Evolutionary conservation across 2,888 invertebrate genomes (phyloP).

Genomic region (Heliconius ismenius): DNA sequence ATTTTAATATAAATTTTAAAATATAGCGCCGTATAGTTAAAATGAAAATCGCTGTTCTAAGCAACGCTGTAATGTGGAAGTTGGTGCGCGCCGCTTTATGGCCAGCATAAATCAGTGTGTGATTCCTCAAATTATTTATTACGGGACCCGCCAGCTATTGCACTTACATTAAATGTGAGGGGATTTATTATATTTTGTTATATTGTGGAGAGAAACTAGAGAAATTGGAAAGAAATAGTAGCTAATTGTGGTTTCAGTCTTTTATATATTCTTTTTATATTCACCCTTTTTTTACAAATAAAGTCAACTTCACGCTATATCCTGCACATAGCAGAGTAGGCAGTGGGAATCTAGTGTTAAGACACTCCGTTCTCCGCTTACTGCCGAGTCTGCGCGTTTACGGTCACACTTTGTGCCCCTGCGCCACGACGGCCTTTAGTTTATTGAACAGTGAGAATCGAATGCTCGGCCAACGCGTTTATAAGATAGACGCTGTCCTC

Average conservation of each 20-base stretch:
- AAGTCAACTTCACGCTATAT: too few relatives aligned
- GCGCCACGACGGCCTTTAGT: too few relatives aligned
- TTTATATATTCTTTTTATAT: not conserved
- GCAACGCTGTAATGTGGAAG: slow-evolving; percentile 43
- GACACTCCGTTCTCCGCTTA: too few relatives aligned
- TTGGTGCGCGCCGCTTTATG: slow-evolving; percentile 50
- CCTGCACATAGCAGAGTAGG: too few relatives aligned
- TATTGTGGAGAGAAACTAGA: not conserved
- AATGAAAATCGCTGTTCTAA: slow-evolving; percentile 38
- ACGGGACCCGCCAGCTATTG: slow-evolving; percentile 47
- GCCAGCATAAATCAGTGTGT: slow-evolving; percentile 50
- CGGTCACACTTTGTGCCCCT: too few relatives aligned
- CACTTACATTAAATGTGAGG: slow-evolving; percentile 37
- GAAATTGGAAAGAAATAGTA: not conserved
- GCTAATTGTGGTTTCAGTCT: not conserved
- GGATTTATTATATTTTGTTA: slow-evolving; percentile 37
- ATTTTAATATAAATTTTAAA: slow-evolving; percentile 19
- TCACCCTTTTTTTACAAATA: too few relatives aligned
- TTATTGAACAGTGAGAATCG: too few relatives aligned
- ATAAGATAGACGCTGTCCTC: too few relatives aligned
- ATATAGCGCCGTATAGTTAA: slow-evolving; percentile 13
- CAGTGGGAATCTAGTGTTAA: too few relatives aligned
- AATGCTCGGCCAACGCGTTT: too few relatives aligned
- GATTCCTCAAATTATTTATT: slow-evolving; percentile 54
- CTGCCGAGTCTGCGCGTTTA: too few relatives aligned